Evolutionary conservation across 2,113 vertebrate species (phyloP), one percentile per base, ranked within the genome.

Genomic region (Xiphophorus hellerii): DNA sequence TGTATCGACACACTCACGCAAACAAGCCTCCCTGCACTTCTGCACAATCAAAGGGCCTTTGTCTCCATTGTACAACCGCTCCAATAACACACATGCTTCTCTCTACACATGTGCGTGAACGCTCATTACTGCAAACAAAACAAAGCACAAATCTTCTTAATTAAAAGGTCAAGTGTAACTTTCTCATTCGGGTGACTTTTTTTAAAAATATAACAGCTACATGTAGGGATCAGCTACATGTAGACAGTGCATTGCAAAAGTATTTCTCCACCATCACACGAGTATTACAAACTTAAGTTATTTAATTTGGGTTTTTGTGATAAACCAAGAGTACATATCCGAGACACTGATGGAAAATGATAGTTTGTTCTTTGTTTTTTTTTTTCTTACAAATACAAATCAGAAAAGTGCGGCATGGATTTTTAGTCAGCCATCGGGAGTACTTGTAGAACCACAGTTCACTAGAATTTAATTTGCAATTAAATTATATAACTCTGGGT

Each of bases 1-100:
- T 87, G 65, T 87, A 87, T 91, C 87, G 86, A 87, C 91, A 87
- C 11, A 77, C 80, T 81, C 78, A 37, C 82, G 85, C 88, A 90
- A 88, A 91, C 89, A 89, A 78, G 70, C 84, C 74, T 70, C 76
- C 77, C 90, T 74, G 33, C 83, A 67, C 85, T 58, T 69, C 81
- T 66, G 84, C 78, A 72, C 84, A 78, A 86, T 90, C 81, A 90
- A 90, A 88, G 83, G 31, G 37, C 81, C 87, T 84, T 90, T 90
- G 79, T 91, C 85, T 77, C 66, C 69, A 76, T 71, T 69, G n/a
- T 65, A 79, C 70, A 86, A 44, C 39, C 61, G 61, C 28, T 42
- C 39, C 73, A 54, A 22, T 70, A 54, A 74, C 58, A 74, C 71
- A 69, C 51, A 78, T 22, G 62, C 70, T 82, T 87, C 76, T 86